Percentiles rank a stretch among this genome's conserved stretches.
phyloP scores from a whole-genome alignment of 2,113 vertebrate genomes.

The Rhadina sibilatrix region DNA sequence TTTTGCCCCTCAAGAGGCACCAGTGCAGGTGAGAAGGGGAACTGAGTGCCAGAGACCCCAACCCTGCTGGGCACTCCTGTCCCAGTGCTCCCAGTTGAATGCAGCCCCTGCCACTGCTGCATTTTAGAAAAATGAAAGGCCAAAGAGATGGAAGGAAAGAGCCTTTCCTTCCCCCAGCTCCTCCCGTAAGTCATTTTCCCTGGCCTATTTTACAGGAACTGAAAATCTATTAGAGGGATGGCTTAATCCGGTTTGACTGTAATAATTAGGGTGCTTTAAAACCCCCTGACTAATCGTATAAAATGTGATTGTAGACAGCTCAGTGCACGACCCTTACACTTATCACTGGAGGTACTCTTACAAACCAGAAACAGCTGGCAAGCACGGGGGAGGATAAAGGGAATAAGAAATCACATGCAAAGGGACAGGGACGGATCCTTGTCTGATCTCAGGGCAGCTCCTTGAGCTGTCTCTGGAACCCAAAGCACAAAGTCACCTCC shows the following conservation, averaged over 20 bases:
- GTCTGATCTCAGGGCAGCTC: background rate
- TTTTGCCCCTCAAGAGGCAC: background rate
- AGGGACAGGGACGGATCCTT: background rate
- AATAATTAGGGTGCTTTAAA: conserved; percentile 64
- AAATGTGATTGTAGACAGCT: conserved; percentile 57
- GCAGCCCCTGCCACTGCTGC: too few relatives aligned
- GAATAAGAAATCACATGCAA: background rate
- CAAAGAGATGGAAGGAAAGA: background rate
- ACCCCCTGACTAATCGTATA: conserved; percentile 54
- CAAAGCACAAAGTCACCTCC: background rate
- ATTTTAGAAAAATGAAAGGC: background rate
- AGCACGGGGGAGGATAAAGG: background rate
- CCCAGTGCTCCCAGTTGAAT: background rate
- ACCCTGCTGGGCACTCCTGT: background rate
- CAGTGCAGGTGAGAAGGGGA: background rate
- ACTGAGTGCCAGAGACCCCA: background rate
- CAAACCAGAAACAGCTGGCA: conserved; percentile 43
- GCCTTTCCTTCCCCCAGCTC: background rate
- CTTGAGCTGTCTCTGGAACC: background rate
- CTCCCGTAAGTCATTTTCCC: background rate
- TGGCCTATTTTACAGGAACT: conserved; percentile 60
- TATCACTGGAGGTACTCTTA: conserved; percentile 35
- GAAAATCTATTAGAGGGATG: conserved; percentile 61
- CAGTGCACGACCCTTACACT: conserved; percentile 44
- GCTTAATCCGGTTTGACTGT: conserved; percentile 61